Base-by-base conservation (phyloP, 2,113 vertebrate genomes). In the Brachyhypopomus gauderio region DNA sequence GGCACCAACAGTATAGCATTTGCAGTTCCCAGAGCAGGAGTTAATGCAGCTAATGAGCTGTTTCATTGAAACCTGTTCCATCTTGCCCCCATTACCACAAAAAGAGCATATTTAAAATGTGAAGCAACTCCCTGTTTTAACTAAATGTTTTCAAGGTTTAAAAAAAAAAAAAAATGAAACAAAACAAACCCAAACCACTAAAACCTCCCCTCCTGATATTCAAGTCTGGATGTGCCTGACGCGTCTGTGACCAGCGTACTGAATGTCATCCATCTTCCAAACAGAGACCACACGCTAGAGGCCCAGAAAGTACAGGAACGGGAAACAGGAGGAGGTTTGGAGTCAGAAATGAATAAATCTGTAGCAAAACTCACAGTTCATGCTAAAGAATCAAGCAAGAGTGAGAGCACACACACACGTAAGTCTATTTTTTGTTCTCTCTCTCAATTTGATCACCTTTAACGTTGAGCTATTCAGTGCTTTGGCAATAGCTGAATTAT, bases 361-460 rank as follows among this genome's bases (percentile, higher is more conserved):
- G 88, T 72, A 83, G 85, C 87, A 89, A 90, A 88, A 89, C 70
- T 74, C 85, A 80, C 84, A 78, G 86, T 86, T 86, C 87, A 89
- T 34, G 63, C 85, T 89, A 83, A 73, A 55, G 27, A 81, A 73
- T 85, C 25, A 25, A 30, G 30, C 30, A 2, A 30, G 30, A 30
- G 30, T 30, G 30, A 30, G 30, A 30, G 30, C n/a, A 3, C 30
- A 30, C 30, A 3, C 30, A 30, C 30, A 30, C 3, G 30, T 30
- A 30, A 30, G 30, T 3, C 30, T 3, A 30, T 30, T 41, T 41
- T 41, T 41, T 41, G 41, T 41, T 41, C 41, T 5, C 41, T 41
- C 41, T 5, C 41, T 41, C 41, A 41, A 41, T 41, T 7, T n/a
- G n/a, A 38, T 38, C 38, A 38, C 38, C 7, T 38, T 38, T 41